Evolutionary conservation across 1,140 invertebrate genomes (phyloP).

Genomic region (Sipha flava): DNA sequence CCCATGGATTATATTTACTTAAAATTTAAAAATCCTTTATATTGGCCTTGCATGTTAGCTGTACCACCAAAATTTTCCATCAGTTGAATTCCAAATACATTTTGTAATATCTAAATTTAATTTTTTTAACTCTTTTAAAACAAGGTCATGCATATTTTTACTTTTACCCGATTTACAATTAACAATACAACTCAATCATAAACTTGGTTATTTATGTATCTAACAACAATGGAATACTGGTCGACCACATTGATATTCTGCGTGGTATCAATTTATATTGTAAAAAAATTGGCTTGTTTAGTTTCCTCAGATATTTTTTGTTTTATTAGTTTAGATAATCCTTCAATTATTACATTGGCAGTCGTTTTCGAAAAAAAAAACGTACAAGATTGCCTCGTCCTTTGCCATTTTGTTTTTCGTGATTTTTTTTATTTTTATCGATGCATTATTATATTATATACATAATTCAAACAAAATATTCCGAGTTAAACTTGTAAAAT

Average conservation of each 20-base stretch:
- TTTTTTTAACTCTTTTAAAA: neutral
- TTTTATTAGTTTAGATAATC: neutral
- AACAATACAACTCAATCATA: neutral
- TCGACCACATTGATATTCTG: neutral
- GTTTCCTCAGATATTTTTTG: neutral
- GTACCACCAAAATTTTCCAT: too few relatives aligned
- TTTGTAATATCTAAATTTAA: neutral
- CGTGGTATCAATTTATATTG: neutral
- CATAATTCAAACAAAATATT: neutral
- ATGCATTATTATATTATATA: neutral
- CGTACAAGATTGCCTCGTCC: neutral
- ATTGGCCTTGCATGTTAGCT: slow-evolving; percentile 9
- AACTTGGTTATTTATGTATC: neutral
- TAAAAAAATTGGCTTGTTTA: neutral
- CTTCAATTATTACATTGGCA: neutral
- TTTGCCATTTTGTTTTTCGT: neutral
- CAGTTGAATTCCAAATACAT: neutral
- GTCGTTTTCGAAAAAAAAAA: neutral
- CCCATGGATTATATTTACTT: too few relatives aligned
- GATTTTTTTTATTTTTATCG: neutral
- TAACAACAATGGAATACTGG: neutral
- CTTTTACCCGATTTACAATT: neutral
- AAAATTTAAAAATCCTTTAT: neutral
- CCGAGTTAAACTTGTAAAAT: too few relatives aligned
- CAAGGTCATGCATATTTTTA: neutral